Evolutionary conservation across 2,113 vertebrate genomes (phyloP), one percentile per base, ranked within the genome.

Genomic region (Numenius arquata): DNA sequence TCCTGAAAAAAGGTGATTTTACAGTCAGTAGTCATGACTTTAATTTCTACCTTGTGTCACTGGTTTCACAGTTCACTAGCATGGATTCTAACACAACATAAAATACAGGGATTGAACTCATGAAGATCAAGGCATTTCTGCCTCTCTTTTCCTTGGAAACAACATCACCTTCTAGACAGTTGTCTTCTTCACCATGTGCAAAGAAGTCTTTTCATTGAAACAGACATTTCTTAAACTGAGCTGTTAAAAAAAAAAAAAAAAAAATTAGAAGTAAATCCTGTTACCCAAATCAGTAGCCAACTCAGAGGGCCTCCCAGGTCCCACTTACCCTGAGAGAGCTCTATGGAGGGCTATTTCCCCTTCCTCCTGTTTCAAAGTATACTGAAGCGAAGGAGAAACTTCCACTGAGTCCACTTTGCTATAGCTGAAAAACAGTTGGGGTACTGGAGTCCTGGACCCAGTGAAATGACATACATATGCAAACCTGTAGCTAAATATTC

Each of bases 401-500:
- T 89, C 15, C 11, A 48, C 7, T 11, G 20, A 83, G 9, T 53
- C 8, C 3, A 63, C 1, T 40, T 65, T 27, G 8, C 11, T 79
- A 13, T 29, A 52, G 12, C 3, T 8, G 22, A 8, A 78, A 78
- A 48, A 0, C 9, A 18, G 3, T 0, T 32, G 36, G 14, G 5
- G 5, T 68, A 27, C 12, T 34, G 21, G 6, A 55, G 15, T 66
- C 41, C 61, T 62, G 9, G 20, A 55, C 32, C 50, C 3, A 2
- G 16, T 87, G 52, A 63, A 8, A 53, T 5, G 38, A 59, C 7
- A 55, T 5, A 13, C 0, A 11, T 59, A 71, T 11, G 8, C 30
- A 90, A 70, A 86, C 2, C 53, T 62, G 26, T 25, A 47, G 40
- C 41, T 58, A 79, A 86, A 76, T 87, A 78, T 76, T 80, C 12